These are phyloP conservation scores for Listrodromus nycthemerus DNA, from an alignment of 2,888 invertebrate genomes.

Conservation along the genomic window DNA sequence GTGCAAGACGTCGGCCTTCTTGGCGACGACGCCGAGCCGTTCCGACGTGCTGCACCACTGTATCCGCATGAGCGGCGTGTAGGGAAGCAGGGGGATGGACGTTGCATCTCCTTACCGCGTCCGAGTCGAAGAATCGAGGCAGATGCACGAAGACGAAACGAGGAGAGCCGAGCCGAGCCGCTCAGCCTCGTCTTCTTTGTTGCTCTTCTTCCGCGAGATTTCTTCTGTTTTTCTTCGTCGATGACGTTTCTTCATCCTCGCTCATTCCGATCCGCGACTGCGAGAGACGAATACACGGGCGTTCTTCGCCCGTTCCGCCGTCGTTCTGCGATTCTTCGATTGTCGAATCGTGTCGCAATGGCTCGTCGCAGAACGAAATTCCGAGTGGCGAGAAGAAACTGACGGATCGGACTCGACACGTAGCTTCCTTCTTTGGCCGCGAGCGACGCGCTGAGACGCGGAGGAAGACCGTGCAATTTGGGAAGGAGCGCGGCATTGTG, in stretches of 20 bases:
- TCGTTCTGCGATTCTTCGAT: background rate
- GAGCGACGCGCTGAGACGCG: background rate
- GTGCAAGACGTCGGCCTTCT: slow-evolving; percentile 30
- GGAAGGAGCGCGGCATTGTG: too few relatives aligned
- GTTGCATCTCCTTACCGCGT: slow-evolving; percentile 14
- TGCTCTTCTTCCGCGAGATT: slow-evolving; percentile 8
- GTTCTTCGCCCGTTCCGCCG: background rate
- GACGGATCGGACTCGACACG: slow-evolving; percentile 26
- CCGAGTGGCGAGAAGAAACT: slow-evolving; percentile 21
- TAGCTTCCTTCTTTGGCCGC: slow-evolving; percentile 9
- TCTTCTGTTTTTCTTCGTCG: slow-evolving; percentile 15
- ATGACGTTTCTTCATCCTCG: background rate
- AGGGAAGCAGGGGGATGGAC: background rate
- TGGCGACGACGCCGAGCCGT: slow-evolving; percentile 28
- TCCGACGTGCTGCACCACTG: slow-evolving; percentile 30
- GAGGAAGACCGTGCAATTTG: too few relatives aligned
- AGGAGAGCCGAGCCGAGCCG: background rate
- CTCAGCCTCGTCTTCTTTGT: slow-evolving; percentile 1
- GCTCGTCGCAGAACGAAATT: slow-evolving; percentile 31
- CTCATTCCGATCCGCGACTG: background rate
- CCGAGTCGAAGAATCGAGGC: slow-evolving; percentile 11
- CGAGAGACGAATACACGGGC: slow-evolving; percentile 14
- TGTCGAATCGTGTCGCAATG: background rate
- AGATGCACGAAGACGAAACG: slow-evolving; percentile 4
- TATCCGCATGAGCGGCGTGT: slow-evolving; percentile 1